Base-by-base conservation (phyloP, 2,797 vertebrate genomes). In the Micromesistius poutassou region DNA sequence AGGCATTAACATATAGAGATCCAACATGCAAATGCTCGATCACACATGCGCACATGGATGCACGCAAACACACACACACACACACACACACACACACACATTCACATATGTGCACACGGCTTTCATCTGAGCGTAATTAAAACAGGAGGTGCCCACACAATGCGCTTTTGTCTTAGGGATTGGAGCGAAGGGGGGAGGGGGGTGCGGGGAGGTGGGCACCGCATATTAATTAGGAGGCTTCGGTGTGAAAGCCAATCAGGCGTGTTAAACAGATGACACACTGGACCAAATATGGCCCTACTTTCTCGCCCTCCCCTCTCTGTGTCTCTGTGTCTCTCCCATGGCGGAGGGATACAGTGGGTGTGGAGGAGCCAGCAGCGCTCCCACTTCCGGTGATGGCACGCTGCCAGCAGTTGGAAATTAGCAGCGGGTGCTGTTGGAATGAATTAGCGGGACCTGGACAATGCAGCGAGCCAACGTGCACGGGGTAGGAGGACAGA, bases 111-210 rank as follows among this genome's bases (percentile, higher is more conserved):
- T 83, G 84, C 85, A 86, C 88, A 85, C 73, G 31, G 81, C 82
- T 90, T 80, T 86, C 86, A 92, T 93, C 84, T 89, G 85, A 89
- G 90, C 80, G 76, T 93, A 93, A 94, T 94, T 93, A 94, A 94
- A 94, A 90, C 92, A 94, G 93, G 93, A 94, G 93, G 91, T 85
- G 89, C 85, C 87, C 85, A 50, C 89, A 94, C 93, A 94, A 94
- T 92, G 82, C 72, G 83, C 91, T 92, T 94, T 94, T 95, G 94
- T 94, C 93, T 94, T 94, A 93, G 84, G 84, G 90, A 89, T 89
- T 46, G 86, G 83, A 81, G 76, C 87, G 85, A 84, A 72, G 87
- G 28, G 68, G 68, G 28, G 12, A 5, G 30, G 68, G 68, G 68
- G 68, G 68, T 13, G 28, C 2, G 68, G 55, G 55, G 55, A 25